A percentile compares a stretch with the other conserved stretches of the same genome.
phyloP scores from a whole-genome alignment of 2,113 vertebrate species.

The Numenius arquata region DNA sequence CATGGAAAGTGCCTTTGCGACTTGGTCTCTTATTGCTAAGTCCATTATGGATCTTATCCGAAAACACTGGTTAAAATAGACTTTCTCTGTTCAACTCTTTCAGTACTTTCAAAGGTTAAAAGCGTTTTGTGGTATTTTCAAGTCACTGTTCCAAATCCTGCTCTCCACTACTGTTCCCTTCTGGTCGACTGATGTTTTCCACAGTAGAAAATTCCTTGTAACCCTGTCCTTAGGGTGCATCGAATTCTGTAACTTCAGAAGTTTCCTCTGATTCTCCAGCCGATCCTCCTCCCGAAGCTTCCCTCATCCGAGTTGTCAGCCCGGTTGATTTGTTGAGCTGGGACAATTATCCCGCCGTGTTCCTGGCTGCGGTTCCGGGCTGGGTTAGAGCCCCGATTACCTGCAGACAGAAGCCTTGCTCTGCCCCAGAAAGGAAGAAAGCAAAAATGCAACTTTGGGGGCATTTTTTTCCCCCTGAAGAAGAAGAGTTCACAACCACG shows the following conservation, averaged over 20 bases:
- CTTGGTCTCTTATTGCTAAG: background rate
- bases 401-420: background rate
- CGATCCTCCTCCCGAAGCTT: background rate
- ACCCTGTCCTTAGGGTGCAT: background rate
- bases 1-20: background rate
- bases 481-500: background rate
- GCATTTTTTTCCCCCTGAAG: background rate
- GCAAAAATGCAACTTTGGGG: background rate
- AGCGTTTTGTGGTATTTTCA: background rate
- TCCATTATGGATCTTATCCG: background rate
- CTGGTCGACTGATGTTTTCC: background rate
- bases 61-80: background rate
- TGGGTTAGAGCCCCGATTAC: background rate
- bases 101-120: background rate
- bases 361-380: background rate
- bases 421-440: background rate
- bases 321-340: background rate
- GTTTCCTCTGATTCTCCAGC: background rate
- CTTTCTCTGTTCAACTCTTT: background rate
- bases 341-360: background rate
- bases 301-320: background rate
- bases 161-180: background rate
- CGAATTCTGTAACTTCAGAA: background rate
- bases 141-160: background rate
- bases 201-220: too few species aligned